Evolutionary conservation across 1,140 invertebrate genomes (phyloP).

Genomic region (Subanguina moxae): DNA sequence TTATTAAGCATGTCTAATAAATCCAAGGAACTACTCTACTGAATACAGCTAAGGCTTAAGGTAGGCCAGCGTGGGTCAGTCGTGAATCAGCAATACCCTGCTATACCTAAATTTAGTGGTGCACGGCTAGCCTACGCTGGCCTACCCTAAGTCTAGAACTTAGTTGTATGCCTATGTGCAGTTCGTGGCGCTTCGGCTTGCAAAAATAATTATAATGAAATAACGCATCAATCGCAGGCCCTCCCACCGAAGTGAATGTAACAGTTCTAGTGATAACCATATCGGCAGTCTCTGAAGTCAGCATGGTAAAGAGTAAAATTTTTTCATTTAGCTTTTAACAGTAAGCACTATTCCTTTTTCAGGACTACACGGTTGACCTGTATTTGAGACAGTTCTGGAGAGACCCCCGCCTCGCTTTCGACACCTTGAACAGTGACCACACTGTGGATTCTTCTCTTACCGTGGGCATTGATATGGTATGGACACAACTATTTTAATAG

Average conservation of each 20-base stretch:
- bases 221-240: slow-evolving; percentile 46
- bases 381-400: slow-evolving; percentile 98
- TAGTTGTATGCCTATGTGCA: no score
- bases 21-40: not conserved
- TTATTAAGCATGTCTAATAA: slow-evolving; percentile 10
- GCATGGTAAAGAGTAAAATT: slow-evolving; percentile 76
- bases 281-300: slow-evolving; percentile 95
- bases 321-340: no score
- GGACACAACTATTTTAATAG: no score
- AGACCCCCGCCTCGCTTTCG: slow-evolving; percentile 83
- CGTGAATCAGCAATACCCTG: no score
- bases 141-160: no score
- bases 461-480: slow-evolving; percentile 81
- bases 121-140: no score
- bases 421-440: slow-evolving; percentile 60
- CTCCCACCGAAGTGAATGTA: slow-evolving; percentile 81
- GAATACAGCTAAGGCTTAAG: no score
- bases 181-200: no score
- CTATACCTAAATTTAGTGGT: no score
- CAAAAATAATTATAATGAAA: no score
- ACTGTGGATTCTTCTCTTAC: slow-evolving; percentile 62
- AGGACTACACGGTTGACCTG: slow-evolving; percentile 98
- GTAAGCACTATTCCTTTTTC: slow-evolving; percentile 37
- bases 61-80: no score
- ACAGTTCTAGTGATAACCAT: slow-evolving; percentile 97